Evolutionary conservation across 2,797 vertebrate genomes (phyloP).

Genomic region (Allobates femoralis): DNA sequence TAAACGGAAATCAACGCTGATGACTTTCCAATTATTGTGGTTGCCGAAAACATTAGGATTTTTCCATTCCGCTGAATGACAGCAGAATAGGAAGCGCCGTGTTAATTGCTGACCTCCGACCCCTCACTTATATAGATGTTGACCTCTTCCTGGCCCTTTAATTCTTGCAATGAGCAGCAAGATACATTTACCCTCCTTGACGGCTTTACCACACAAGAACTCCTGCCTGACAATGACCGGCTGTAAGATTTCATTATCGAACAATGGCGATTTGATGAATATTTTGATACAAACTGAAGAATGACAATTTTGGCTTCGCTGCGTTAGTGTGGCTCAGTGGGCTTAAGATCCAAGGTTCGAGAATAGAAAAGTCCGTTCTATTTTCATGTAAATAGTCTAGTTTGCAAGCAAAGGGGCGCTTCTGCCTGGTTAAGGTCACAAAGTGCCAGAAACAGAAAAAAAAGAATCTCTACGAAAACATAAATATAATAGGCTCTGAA

Average conservation of each 20-base stretch:
- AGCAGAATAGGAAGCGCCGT: constrained; percentile 43
- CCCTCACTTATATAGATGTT: constrained; percentile 33
- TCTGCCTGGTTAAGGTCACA: constrained; percentile 12
- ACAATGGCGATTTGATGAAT: not conserved
- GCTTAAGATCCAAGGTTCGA: not conserved
- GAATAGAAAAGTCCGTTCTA: not conserved
- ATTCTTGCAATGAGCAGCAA: constrained; percentile 28
- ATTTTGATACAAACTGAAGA: not conserved
- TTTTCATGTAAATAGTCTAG: constrained; percentile 34
- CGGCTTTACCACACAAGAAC: constrained; percentile 26
- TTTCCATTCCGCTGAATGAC: constrained; percentile 40
- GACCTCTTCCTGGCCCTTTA: constrained; percentile 47
- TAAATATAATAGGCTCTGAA: not conserved
- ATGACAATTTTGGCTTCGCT: not conserved
- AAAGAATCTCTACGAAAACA: constrained; percentile 11
- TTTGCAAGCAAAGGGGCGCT: not conserved
- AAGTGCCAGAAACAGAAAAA: not conserved
- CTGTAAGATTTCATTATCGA: not conserved
- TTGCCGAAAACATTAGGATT: constrained; percentile 21
- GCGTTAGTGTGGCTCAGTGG: not conserved
- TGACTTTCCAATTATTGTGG: constrained; percentile 29
- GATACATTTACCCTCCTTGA: not conserved
- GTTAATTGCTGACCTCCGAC: constrained; percentile 60
- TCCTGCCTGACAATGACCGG: constrained; percentile 7
- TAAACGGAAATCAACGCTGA: constrained; percentile 4